Evolutionary conservation across 2,797 vertebrate species (phyloP).

Genomic region (Clamator glandarius): DNA sequence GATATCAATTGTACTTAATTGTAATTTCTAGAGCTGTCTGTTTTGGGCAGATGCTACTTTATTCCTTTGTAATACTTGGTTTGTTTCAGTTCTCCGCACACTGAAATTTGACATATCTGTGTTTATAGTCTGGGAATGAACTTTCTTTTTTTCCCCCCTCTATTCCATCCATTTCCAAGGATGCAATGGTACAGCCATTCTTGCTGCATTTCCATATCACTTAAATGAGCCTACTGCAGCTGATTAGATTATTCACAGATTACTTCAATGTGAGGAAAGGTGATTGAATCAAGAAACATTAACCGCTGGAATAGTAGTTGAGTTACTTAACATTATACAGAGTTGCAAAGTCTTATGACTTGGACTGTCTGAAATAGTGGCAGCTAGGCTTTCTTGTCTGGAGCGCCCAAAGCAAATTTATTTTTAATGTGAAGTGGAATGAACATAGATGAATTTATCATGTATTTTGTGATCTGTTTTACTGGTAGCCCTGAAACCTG

Average conservation of each 20-base stretch:
- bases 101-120: neutral
- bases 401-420: neutral
- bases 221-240: neutral
- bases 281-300: neutral
- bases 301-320: neutral
- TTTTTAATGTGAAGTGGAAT: neutral
- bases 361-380: neutral
- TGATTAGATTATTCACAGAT: neutral
- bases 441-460: neutral
- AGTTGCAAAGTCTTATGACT: neutral
- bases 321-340: neutral
- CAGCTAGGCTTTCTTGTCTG: neutral
- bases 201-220: neutral
- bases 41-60: neutral
- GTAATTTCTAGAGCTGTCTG: neutral
- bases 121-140: neutral
- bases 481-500: neutral
- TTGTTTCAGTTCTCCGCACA: conserved; percentile 1
- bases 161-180: neutral
- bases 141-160: neutral
- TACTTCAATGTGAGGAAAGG: neutral
- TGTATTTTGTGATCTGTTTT: neutral
- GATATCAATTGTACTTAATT: neutral
- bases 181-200: neutral
- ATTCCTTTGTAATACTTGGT: neutral